Base-by-base conservation (phyloP, 2,113 vertebrate genomes). In the Gallinago paraguaiae region DNA sequence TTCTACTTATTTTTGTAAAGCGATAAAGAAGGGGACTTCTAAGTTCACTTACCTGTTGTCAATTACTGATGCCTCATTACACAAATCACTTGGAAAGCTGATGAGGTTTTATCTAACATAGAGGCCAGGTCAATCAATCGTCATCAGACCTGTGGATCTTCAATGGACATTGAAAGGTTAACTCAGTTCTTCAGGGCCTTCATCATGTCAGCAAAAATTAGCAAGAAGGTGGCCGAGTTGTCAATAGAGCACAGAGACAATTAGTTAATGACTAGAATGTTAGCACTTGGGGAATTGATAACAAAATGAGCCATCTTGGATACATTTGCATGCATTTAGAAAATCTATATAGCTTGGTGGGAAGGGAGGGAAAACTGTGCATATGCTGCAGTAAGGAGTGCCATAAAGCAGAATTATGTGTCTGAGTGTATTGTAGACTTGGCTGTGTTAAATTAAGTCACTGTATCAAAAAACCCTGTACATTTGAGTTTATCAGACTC, bases 181-280 rank as follows among this genome's bases (percentile, higher is more conserved):
- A 98, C 97, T 97, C 97, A 97, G 98, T 99, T 98, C 98, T 98
- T 97, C 95, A 91, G 97, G 98, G 97, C 97, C 97, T 97, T 97
- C 97, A 97, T 96, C 70, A 96, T 99, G 99, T 99, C 99, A 99
- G 99, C 99, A 99, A 98, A 99, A 99, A 99, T 99, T 98, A 98
- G 98, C 98, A 98, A 97, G 97, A 98, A 97, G 94, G 98, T 98
- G 98, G 97, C 97, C 80, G 8, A 95, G 85, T 97, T 98, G 98
- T 99, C 99, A 98, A 99, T 99, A 99, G 98, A 99, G 98, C 98
- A 97, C 97, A 97, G 97, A 98, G 98, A 99, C 99, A 99, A 99
- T 99, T 99, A 99, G 98, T 98, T 99, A 99, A 99, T 99, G 99
- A 99, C 99, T 98, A 98, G 98, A 98, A 98, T 98, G 97, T 97